These are phyloP conservation scores for Phalacrocorax aristotelis DNA, from an alignment of 2,113 vertebrate genomes.

Conservation along the genomic window DNA sequence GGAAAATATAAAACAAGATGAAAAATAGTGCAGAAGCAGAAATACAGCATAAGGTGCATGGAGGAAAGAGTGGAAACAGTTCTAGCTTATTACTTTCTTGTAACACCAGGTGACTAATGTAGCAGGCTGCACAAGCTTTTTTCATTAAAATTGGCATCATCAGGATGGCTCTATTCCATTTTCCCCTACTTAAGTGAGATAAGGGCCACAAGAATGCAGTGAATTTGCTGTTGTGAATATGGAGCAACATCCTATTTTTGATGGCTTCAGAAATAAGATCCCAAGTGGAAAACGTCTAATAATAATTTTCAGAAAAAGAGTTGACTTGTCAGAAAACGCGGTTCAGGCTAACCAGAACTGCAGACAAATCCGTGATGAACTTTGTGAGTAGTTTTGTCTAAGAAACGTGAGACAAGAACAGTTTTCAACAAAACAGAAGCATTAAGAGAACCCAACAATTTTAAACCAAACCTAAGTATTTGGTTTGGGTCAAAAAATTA, in stretches of 20 bases:
- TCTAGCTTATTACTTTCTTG: neutral
- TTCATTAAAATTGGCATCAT: neutral
- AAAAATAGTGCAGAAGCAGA: neutral
- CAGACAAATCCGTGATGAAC: neutral
- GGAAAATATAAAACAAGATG: neutral
- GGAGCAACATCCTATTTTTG: neutral
- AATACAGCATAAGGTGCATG: neutral
- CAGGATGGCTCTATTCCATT: neutral
- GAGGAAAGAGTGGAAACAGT: neutral
- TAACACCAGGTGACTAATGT: neutral
- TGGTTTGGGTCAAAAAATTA: neutral
- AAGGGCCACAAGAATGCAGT: neutral
- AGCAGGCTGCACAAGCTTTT: neutral
- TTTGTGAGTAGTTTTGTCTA: neutral
- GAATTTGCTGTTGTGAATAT: neutral
- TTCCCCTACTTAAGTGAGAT: neutral
- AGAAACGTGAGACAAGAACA: neutral
- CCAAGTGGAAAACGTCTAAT: neutral
- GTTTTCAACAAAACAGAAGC: neutral
- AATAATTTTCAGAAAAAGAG: neutral
- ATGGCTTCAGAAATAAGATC: conserved; percentile 1
- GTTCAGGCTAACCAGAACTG: neutral
- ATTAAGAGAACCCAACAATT: neutral
- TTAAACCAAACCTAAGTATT: neutral
- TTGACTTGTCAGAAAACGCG: neutral